phyloP scores from a whole-genome alignment of 2,888 invertebrate species.

The Caenorhabditis sp. region DNA sequence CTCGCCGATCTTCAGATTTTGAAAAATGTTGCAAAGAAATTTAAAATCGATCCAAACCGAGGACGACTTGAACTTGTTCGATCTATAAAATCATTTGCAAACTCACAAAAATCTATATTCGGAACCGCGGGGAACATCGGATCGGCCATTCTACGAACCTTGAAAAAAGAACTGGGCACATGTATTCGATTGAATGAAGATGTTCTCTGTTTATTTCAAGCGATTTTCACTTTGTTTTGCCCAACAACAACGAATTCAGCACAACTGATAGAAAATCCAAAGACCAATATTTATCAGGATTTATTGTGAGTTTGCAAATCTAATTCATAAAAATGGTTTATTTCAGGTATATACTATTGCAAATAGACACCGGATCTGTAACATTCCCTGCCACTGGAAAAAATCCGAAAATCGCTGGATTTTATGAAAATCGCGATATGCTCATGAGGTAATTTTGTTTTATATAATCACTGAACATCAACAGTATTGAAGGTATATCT shows the following conservation, averaged over 20 bases:
- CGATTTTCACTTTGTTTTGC: constrained; percentile 56
- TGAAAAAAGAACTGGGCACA: constrained; percentile 43
- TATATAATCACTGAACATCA: background rate
- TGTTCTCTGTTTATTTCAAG: constrained; percentile 37
- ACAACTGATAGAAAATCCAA: constrained; percentile 41
- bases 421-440: constrained; percentile 30
- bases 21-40: constrained; percentile 36
- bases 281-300: constrained; percentile 41
- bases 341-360: constrained; percentile 31
- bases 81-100: constrained; percentile 20
- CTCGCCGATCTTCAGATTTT: constrained; percentile 17
- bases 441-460: constrained; percentile 6
- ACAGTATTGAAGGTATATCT: constrained; percentile 34
- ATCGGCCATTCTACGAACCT: constrained; percentile 14
- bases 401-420: constrained; percentile 20
- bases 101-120: constrained; percentile 40
- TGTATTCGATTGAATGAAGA: constrained; percentile 38
- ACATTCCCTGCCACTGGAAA: constrained; percentile 38
- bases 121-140: constrained; percentile 25
- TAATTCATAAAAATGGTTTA: background rate
- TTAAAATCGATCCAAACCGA: constrained; percentile 26
- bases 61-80: constrained; percentile 20
- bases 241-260: constrained; percentile 56
- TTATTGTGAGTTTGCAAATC: constrained; percentile 39
- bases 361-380: constrained; percentile 27